Base-by-base conservation (phyloP, 2,797 vertebrate species). In the Malacoctenus gilli region DNA sequence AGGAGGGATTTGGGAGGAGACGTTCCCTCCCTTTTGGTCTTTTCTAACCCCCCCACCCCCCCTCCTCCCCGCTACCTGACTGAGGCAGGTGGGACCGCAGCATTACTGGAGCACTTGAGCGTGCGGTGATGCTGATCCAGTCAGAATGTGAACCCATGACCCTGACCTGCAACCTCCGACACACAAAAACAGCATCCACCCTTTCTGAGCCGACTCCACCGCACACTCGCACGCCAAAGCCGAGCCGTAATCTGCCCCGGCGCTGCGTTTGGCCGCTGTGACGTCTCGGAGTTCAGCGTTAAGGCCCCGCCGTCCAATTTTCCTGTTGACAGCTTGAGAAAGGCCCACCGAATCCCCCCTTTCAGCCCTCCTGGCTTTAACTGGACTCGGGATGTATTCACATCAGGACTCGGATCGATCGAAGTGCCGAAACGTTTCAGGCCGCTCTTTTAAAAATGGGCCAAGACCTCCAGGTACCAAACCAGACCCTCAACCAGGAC, bases 141-240 rank as follows among this genome's bases (percentile, higher is more conserved):
- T 62, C 60, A 86, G 85, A 89, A 89, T 87, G 87, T 81, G 79
- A 88, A 88, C 85, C 67, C 6, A 5, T 86, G 84, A 87, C 75
- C 78, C 69, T 55, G 25, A 54, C 75, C 63, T 82, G 48, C 72
- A n/a, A 78, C 76, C 71, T 67, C 64, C 72, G 67, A 77, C 80
- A 59, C 81, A 73, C 67, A 72, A 79, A 79, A 66, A 47, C 66
- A 48, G 43, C 69, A 66, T 80, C 72, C 65, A 67, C 66, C 52
- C 51, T 65, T 61, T 66, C 55, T 22, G 54, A 74, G 72, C 59
- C 67, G 21, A 47, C 70, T 78, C 61, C 37, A 49, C 80, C 69
- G 80, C 59, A 72, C 69, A 68, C 49, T 68, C 57, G 56, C 62
- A 41, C 18, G 37, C 70, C 41, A 66, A 80, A 77, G 59, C 59